These are phyloP conservation scores for Campylorhamphus procurvoides DNA, from an alignment of 2,113 vertebrate species.

Conservation along the genomic window DNA sequence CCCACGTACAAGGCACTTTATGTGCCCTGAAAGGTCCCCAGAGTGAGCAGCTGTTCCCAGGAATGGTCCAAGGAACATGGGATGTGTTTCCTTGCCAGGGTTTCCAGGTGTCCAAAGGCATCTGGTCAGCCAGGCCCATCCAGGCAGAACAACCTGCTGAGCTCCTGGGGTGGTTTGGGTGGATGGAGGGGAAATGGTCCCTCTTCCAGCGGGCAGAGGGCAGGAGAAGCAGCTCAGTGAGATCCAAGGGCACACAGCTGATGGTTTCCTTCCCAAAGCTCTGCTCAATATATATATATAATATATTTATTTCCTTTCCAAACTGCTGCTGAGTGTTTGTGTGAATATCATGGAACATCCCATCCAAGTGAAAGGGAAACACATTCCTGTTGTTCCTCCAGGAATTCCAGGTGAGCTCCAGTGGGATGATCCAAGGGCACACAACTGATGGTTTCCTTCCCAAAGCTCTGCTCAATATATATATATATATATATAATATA, in stretches of 20 bases:
- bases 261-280: background rate
- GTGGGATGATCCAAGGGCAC: too few species aligned
- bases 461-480: background rate
- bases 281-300: background rate
- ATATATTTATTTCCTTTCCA: background rate
- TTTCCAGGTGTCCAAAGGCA: background rate
- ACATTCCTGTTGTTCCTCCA: fast-evolving
- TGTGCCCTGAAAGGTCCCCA: background rate
- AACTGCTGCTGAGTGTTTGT: background rate
- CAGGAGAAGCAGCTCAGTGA: background rate
- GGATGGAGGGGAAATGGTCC: background rate
- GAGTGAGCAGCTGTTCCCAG: background rate
- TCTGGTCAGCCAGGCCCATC: background rate
- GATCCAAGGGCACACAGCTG: too few species aligned
- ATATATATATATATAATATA: background rate
- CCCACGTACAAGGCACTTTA: background rate
- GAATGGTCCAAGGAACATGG: background rate
- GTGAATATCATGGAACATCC: background rate
- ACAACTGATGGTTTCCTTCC: background rate
- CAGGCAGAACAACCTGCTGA: background rate
- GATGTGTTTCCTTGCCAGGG: background rate
- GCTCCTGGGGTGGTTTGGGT: background rate
- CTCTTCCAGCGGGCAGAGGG: background rate
- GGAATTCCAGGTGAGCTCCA: background rate
- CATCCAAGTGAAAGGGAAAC: background rate